A percentile compares a stretch with the other conserved stretches of the same genome.
Evolutionary conservation across 2,888 invertebrate species (phyloP).

Genomic region (Rhyacophila evoluta): DNA sequence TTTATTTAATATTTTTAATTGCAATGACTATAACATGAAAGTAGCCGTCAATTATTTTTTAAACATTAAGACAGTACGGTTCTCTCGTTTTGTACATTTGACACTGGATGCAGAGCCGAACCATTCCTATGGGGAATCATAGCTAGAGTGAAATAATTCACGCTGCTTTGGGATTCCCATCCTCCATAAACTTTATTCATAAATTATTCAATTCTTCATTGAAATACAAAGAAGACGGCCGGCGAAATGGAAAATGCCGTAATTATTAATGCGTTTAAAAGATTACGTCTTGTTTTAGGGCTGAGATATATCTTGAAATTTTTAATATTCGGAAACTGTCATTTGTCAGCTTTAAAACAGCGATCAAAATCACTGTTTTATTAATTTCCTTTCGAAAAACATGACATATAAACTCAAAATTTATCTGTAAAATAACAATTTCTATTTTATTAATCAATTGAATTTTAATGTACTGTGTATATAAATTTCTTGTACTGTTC

Average conservation of each 20-base stretch:
- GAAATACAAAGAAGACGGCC: constrained; percentile 33
- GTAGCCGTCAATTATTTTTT: too few relatives aligned
- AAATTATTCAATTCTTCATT: constrained; percentile 38
- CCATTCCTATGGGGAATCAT: constrained; percentile 15
- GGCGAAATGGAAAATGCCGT: background rate
- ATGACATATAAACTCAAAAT: background rate
- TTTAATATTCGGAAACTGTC: background rate
- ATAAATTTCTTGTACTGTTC: too few relatives aligned
- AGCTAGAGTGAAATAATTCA: constrained; percentile 27
- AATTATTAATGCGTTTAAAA: constrained; percentile 35
- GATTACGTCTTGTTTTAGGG: constrained; percentile 28
- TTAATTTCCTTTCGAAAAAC: too few relatives aligned
- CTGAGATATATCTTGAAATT: background rate
- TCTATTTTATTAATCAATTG: too few relatives aligned
- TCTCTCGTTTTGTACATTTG: background rate
- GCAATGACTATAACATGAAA: too few relatives aligned
- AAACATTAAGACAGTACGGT: background rate
- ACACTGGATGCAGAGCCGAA: background rate
- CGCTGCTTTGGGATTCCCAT: constrained; percentile 19
- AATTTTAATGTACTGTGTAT: too few relatives aligned
- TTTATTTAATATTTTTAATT: too few relatives aligned
- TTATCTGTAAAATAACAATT: background rate
- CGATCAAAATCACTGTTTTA: background rate
- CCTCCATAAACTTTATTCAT: constrained; percentile 20
- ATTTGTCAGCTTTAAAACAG: background rate